Conservation (phyloP, 1,140 invertebrate species). For the Melanaphis sacchari region DNA sequence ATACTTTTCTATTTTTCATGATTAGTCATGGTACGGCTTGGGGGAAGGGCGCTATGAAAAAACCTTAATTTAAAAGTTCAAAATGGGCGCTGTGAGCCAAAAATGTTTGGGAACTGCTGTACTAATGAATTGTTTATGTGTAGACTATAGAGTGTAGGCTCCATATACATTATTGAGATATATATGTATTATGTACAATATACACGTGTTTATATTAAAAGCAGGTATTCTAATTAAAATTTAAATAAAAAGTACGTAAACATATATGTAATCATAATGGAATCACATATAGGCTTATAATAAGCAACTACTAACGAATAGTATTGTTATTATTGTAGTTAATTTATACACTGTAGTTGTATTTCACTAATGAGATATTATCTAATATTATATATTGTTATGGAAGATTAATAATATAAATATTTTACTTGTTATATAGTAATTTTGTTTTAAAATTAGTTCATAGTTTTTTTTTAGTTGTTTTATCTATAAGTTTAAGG, state of each 20-base stretch:
- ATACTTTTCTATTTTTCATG: no score
- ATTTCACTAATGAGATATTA: conserved; percentile 42
- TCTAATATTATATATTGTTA: conserved; percentile 2
- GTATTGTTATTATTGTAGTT: conserved; percentile 38
- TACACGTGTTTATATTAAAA: not conserved
- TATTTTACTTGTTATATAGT: not conserved
- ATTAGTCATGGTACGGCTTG: no score
- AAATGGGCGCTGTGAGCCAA: no score
- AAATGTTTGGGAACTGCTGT: no score
- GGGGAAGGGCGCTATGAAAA: no score
- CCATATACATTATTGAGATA: not conserved
- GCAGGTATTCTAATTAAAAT: conserved; percentile 22
- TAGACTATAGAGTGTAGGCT: not conserved
- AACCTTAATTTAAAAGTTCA: no score
- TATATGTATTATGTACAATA: not conserved
- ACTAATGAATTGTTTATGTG: conserved; percentile 14
- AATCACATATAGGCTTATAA: not conserved
- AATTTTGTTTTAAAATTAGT: not conserved
- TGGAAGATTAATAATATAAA: not conserved
- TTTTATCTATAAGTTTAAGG: not conserved
- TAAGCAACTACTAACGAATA: not conserved
- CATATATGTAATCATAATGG: not conserved
- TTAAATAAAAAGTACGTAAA: conserved; percentile 22
- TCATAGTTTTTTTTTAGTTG: not conserved
- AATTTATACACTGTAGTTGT: not conserved